Conservation (phyloP, 37 sponge, comb jelly and placozoan species). For the Crambe crambe region DNA sequence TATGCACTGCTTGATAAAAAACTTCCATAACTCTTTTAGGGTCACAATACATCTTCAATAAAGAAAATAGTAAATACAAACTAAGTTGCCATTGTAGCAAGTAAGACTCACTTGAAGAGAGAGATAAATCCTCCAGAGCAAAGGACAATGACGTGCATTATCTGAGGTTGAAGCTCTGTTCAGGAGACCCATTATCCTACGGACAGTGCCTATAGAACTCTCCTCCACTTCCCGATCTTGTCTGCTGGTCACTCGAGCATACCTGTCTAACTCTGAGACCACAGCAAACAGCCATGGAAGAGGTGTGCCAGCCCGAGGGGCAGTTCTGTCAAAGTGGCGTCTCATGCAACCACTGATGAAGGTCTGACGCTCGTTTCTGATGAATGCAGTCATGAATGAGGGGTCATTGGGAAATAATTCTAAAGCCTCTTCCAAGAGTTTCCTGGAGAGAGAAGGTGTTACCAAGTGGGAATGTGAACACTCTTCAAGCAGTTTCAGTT, state of each 20-base stretch:
- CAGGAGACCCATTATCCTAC: constrained; percentile 64
- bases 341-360: constrained; percentile 61
- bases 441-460: constrained; percentile 34
- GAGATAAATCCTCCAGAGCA: constrained; percentile 83
- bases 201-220: constrained; percentile 11
- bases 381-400: constrained; percentile 30
- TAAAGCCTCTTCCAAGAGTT: constrained; percentile 34
- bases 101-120: constrained; percentile 61
- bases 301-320: constrained; percentile 4
- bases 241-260: constrained; percentile 12
- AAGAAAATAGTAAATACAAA: background rate
- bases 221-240: constrained; percentile 2
- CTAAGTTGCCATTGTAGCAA: background rate
- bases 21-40: constrained; percentile 44
- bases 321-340: constrained; percentile 45
- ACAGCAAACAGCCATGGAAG: constrained; percentile 58
- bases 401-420: constrained; percentile 49
- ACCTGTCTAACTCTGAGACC: constrained; percentile 45
- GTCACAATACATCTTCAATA: background rate
- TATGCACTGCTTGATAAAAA: constrained; percentile 83
- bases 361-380: constrained; percentile 43
- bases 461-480: constrained; percentile 10
- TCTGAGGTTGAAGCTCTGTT: constrained; percentile 41
- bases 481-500: constrained; percentile 31
- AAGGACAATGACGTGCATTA: constrained; percentile 43